Base-by-base conservation (phyloP, 2,888 invertebrate genomes). In the Philhelius pedissequus region DNA sequence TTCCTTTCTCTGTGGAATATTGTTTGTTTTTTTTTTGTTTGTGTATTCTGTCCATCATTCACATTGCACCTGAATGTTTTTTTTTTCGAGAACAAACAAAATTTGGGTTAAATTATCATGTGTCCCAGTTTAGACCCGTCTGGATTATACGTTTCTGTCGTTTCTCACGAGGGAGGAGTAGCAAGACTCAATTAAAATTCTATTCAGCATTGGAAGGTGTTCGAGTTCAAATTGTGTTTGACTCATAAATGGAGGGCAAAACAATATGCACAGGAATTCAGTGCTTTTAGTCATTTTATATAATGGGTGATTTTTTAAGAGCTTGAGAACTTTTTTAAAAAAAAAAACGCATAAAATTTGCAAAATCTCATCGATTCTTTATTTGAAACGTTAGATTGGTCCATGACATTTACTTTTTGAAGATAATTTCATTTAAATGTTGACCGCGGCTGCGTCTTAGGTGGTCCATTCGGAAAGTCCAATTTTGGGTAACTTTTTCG, bases 31-130 rank as follows among this genome's bases (percentile, higher is more conserved):
- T 40, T n/a, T 38, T 38, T 2, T 25, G n/a, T 50, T 60, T 64
- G 13, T 30, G 13, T 64, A 64, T 64, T 64, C 48, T 48, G 64
- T 30, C 1, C 64, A 30, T 4, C 45, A 45, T 32, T 30, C 27
- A 11, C 18, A 30, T 62, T 32, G 32, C 32, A 22, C 32, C 64
- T 22, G 45, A 62, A 58, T 71, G 15, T 52, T 22, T 45, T 60
- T 62, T 52, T 22, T 45, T 60, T 62, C 22, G 11, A 40, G 60
- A 56, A 54, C n/a, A 60, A 73, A 40, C 13, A 40, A 27, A 38
- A 22, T 45, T 64, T 64, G 22, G 64, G 64, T 64, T 48, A 64
- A 32, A 48, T 64, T 64, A 48, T 13, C 32, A 48, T 64, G 32
- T 64, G 64, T n/a, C 48, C 64, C 48, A 64, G 20, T 64, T 64